Conservation (phyloP, 92 coral and sea anemone genomes). For the Actinernus sp. region DNA sequence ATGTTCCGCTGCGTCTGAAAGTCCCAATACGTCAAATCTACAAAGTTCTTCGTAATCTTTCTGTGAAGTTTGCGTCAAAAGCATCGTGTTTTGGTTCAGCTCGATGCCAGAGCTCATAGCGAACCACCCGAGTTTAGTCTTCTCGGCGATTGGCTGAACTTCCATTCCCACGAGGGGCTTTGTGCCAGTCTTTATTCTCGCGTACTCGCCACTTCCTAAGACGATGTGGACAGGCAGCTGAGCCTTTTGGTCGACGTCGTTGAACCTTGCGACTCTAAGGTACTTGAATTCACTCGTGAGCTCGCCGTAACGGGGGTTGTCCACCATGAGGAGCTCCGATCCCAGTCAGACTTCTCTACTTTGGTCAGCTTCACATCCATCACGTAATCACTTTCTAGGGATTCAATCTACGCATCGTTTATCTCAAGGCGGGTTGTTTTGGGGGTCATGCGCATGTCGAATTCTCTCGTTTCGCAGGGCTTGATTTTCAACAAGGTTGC, state of each 20-base stretch:
- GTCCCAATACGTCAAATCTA: too few relatives aligned
- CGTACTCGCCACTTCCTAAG: constrained; percentile 2
- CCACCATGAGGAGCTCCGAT: not conserved
- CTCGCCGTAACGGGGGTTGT: not conserved
- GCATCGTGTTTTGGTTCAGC: too few relatives aligned
- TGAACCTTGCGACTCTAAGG: not conserved
- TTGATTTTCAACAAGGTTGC: too few relatives aligned
- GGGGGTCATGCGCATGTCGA: too few relatives aligned
- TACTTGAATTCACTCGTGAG: not conserved
- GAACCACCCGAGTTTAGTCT: too few relatives aligned
- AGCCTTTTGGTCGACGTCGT: not conserved
- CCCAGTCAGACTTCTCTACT: constrained; percentile 1
- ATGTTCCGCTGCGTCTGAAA: too few relatives aligned
- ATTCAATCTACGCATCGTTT: not conserved
- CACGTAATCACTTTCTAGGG: not conserved
- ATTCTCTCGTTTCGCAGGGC: too few relatives aligned
- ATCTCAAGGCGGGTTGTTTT: not conserved
- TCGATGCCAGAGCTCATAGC: too few relatives aligned
- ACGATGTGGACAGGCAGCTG: not conserved
- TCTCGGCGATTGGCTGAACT: too few relatives aligned
- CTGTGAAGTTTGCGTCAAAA: too few relatives aligned
- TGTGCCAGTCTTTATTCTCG: not conserved
- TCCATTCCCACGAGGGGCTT: too few relatives aligned
- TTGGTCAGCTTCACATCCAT: not conserved
- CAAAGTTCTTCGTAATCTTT: too few relatives aligned